Evolutionary conservation across 2,113 vertebrate species (phyloP).

Genomic region (Lepus timidus): DNA sequence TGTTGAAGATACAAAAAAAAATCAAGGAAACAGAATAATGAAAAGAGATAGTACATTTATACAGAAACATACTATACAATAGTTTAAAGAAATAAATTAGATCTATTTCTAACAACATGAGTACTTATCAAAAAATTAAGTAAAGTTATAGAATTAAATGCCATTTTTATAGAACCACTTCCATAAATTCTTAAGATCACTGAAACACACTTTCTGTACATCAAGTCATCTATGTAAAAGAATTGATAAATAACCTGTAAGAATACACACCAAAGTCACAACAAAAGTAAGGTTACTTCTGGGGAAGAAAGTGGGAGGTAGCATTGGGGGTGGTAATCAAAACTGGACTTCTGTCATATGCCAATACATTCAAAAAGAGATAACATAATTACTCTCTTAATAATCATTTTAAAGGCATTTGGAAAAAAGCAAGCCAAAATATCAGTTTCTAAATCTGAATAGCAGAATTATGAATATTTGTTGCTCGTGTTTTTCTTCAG

Average conservation of each 20-base stretch:
- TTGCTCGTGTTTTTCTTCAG: slow-evolving; percentile 27
- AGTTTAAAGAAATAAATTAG: not conserved
- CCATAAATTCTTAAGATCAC: slow-evolving; percentile 33
- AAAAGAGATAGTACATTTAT: not conserved
- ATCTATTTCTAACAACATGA: not conserved
- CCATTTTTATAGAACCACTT: not conserved
- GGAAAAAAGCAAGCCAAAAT: not conserved
- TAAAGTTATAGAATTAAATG: not conserved
- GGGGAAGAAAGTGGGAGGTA: not conserved
- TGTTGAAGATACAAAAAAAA: no score
- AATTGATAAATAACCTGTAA: not conserved
- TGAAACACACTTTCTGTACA: not conserved
- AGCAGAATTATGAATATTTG: not conserved
- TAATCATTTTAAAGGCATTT: not conserved
- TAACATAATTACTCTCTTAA: not conserved
- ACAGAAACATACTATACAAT: not conserved
- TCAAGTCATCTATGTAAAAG: not conserved
- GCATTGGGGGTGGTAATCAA: not conserved
- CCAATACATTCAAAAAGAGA: not conserved
- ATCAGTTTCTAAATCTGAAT: not conserved
- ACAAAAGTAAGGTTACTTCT: not conserved
- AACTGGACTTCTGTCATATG: not conserved
- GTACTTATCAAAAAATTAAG: not conserved
- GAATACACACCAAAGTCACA: not conserved
- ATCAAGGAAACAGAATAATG: not conserved